These are phyloP conservation scores for Mormyrops attenuatus DNA, from an alignment of 2,797 vertebrate genomes.

Conservation along the genomic window DNA sequence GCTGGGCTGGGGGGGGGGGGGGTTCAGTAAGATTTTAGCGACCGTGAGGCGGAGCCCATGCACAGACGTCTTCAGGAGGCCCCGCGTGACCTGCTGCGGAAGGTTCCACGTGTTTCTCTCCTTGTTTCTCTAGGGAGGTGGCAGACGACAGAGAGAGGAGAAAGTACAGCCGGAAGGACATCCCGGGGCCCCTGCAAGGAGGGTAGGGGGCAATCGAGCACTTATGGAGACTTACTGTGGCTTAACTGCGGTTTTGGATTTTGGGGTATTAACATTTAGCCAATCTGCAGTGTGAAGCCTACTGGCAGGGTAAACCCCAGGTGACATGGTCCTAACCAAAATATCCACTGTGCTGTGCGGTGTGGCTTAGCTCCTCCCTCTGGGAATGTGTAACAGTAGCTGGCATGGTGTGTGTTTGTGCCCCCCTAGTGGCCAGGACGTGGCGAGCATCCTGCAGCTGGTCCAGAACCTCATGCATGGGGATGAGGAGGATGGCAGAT, in stretches of 20 bases:
- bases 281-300: constrained; percentile 13
- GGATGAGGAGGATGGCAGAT: constrained; percentile 74
- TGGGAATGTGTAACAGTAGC: background rate
- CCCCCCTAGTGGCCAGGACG: constrained; percentile 77
- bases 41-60: background rate
- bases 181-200: constrained; percentile 88
- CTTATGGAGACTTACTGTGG: background rate
- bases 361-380: background rate
- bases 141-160: constrained; percentile 56
- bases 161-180: constrained; percentile 67
- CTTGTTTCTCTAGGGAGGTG: constrained; percentile 40
- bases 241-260: background rate
- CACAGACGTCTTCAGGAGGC: background rate
- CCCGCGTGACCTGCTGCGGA: background rate
- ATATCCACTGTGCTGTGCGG: background rate
- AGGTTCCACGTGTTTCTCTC: background rate
- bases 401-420: background rate
- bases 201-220: background rate
- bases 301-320: background rate
- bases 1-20: background rate
- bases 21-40: background rate
- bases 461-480: constrained; percentile 89
- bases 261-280: background rate
- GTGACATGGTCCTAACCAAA: background rate
- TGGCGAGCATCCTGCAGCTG: constrained; percentile 80